A percentile compares a stretch with the other conserved stretches of the same genome.
Evolutionary conservation across 2,797 vertebrate species (phyloP).

Genomic region (Salmo trutta): DNA sequence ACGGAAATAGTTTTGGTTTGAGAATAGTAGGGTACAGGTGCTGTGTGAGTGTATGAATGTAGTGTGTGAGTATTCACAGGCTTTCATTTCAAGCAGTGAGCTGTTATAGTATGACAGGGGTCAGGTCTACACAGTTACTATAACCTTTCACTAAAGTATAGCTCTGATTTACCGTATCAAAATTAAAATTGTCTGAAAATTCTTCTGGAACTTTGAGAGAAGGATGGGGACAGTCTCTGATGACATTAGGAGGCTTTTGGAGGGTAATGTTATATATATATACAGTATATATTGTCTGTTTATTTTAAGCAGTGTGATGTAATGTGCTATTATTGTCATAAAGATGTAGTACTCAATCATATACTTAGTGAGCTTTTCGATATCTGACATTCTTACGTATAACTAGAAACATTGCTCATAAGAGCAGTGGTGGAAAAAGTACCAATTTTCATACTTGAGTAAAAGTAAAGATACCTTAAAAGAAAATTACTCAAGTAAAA

Average conservation of each 20-base stretch:
- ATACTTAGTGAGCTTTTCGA: not conserved
- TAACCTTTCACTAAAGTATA: not conserved
- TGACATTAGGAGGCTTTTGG: slow-evolving; percentile 74
- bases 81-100: slow-evolving; percentile 26
- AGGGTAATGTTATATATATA: slow-evolving; percentile 63
- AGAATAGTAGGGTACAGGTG: slow-evolving; percentile 50
- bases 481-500: too few relatives aligned
- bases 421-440: not conserved
- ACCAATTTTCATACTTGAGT: too few relatives aligned
- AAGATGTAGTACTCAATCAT: not conserved
- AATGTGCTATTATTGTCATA: not conserved
- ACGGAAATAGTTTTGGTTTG: slow-evolving; percentile 62
- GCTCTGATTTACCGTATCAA: not conserved
- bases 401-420: not conserved
- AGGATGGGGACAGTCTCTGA: slow-evolving; percentile 71
- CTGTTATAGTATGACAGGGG: slow-evolving; percentile 28
- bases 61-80: slow-evolving; percentile 10
- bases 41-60: not conserved
- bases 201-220: slow-evolving; percentile 23
- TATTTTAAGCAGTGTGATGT: not conserved
- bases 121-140: slow-evolving; percentile 4
- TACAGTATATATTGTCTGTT: not conserved
- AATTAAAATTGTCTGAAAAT: not conserved
- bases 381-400: not conserved
- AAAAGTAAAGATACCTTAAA: too few relatives aligned